A percentile compares a stretch with the other conserved stretches of the same genome.
Evolutionary conservation across 2,888 invertebrate genomes (phyloP).

Genomic region (Papilio elwesi): DNA sequence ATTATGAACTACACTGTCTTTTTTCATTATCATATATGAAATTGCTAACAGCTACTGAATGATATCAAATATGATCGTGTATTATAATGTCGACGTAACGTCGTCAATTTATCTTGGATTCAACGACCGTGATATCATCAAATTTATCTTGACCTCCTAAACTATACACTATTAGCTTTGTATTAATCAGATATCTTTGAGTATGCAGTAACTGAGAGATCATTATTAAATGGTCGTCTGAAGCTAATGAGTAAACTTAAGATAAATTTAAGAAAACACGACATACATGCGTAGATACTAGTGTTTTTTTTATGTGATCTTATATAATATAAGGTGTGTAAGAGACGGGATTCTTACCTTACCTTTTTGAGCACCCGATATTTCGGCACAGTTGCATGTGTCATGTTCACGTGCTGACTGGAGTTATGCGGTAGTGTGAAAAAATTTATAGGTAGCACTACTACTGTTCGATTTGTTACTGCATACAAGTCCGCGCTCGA

Average conservation of each 20-base stretch:
- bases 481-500: no score
- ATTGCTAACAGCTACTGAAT: slow-evolving; percentile 33
- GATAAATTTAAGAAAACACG: slow-evolving; percentile 36
- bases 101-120: slow-evolving; percentile 34
- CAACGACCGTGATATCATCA: slow-evolving; percentile 32
- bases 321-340: no score
- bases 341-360: no score
- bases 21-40: slow-evolving; percentile 31
- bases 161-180: not conserved
- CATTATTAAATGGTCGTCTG: slow-evolving; percentile 23
- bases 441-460: no score
- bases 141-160: slow-evolving; percentile 22
- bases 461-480: no score
- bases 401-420: no score
- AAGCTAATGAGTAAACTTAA: slow-evolving; percentile 33
- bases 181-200: not conserved
- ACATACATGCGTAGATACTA: not conserved
- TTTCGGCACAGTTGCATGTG: no score
- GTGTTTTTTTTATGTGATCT: not conserved
- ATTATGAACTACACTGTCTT: not conserved
- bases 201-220: not conserved
- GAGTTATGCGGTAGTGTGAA: no score
- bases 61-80: slow-evolving; percentile 25
- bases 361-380: no score
- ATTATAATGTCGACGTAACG: slow-evolving; percentile 23